These are phyloP conservation scores for Danio albolineatus DNA, from an alignment of 2,797 vertebrate species.

Conservation along the genomic window DNA sequence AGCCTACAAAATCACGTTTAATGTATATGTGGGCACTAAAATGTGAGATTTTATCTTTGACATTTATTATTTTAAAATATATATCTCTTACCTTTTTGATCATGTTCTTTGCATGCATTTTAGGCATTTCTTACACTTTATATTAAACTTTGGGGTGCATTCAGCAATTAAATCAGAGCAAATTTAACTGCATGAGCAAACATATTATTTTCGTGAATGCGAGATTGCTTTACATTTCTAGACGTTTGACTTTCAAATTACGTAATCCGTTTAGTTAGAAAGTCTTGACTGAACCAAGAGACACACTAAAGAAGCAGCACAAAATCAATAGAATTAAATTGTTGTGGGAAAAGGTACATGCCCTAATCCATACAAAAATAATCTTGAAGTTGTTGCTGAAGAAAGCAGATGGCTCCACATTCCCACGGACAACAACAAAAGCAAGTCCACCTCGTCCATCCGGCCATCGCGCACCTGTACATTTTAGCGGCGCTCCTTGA, in stretches of 20 bases:
- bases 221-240: background rate
- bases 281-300: too few relatives aligned
- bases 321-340: too few relatives aligned
- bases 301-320: too few relatives aligned
- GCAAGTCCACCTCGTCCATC: background rate
- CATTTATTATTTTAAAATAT: too few relatives aligned
- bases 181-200: background rate
- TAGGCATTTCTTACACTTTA: background rate
- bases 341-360: too few relatives aligned
- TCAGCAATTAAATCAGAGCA: background rate
- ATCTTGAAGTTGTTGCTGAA: too few relatives aligned
- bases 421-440: background rate
- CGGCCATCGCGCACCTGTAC: background rate
- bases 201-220: background rate
- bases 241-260: background rate
- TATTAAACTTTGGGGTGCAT: background rate
- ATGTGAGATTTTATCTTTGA: too few relatives aligned
- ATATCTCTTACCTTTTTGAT: background rate
- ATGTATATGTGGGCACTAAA: too few relatives aligned
- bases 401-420: too few relatives aligned
- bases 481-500: slow-evolving; percentile 5
- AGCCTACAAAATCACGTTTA: too few relatives aligned
- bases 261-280: too few relatives aligned
- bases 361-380: too few relatives aligned
- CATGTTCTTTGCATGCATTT: background rate